Conservation (phyloP, 2,888 invertebrate species). For the Drosophila acutilabella region DNA sequence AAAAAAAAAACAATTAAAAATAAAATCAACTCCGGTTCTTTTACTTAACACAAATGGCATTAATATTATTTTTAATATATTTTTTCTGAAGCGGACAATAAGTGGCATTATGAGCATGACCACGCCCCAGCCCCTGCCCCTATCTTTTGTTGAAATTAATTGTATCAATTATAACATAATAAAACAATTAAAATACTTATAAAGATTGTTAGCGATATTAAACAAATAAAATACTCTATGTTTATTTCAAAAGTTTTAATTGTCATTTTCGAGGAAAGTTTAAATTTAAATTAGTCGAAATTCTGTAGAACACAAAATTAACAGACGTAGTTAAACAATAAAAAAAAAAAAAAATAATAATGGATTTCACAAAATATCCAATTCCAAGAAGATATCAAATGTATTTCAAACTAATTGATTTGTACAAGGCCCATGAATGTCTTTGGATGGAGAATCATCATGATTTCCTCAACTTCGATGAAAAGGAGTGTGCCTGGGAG, state of each 20-base stretch:
- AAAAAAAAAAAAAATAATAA: not conserved
- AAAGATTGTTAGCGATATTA: slow-evolving; percentile 39
- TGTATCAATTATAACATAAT: slow-evolving; percentile 63
- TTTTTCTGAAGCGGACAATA: slow-evolving; percentile 64
- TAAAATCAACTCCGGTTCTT: slow-evolving; percentile 21
- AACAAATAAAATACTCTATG: slow-evolving; percentile 24
- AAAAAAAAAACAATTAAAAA: slow-evolving; percentile 3
- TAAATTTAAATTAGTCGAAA: slow-evolving; percentile 9
- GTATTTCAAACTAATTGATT: slow-evolving; percentile 50
- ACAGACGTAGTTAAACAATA: not conserved
- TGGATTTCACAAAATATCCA: not conserved
- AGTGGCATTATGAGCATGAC: slow-evolving; percentile 23
- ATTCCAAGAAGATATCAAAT: not conserved
- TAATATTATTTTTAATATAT: slow-evolving; percentile 20
- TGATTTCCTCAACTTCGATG: slow-evolving; percentile 55
- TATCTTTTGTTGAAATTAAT: slow-evolving; percentile 45
- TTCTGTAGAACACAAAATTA: not conserved
- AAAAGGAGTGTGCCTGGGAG: slow-evolving; percentile 51
- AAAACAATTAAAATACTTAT: slow-evolving; percentile 9
- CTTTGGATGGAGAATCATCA: slow-evolving; percentile 61
- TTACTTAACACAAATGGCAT: slow-evolving; percentile 20
- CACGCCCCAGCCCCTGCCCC: slow-evolving; percentile 6
- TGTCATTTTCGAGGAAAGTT: not conserved
- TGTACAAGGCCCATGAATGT: slow-evolving; percentile 57
- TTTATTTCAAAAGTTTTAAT: slow-evolving; percentile 3